Conservation (phyloP, 2,888 invertebrate species). For the Polydesmus complanatus region DNA sequence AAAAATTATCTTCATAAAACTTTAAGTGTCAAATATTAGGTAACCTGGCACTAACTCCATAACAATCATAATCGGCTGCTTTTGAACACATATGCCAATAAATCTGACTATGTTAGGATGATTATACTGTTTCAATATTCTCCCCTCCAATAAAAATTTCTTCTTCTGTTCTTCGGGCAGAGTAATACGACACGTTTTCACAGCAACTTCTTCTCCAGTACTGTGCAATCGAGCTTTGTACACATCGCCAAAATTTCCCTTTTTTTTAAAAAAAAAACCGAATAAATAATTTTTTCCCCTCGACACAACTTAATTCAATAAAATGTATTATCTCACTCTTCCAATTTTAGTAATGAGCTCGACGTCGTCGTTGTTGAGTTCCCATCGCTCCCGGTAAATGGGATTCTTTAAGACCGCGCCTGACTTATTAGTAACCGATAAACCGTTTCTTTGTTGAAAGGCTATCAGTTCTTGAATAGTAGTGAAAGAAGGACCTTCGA, state of each 20-base stretch:
- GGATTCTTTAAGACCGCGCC: constrained; percentile 76
- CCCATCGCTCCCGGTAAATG: constrained; percentile 83
- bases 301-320: no score
- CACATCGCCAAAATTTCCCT: constrained; percentile 97
- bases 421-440: constrained; percentile 81
- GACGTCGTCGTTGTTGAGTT: constrained; percentile 89
- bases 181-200: constrained; percentile 88
- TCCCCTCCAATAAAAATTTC: constrained; percentile 87
- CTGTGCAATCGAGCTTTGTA: constrained; percentile 71
- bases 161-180: constrained; percentile 84
- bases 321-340: constrained; percentile 47
- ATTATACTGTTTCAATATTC: constrained; percentile 90
- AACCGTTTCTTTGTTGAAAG: constrained; percentile 71
- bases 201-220: constrained; percentile 75
- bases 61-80: constrained; percentile 97
- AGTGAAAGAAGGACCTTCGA: constrained; percentile 86
- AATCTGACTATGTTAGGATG: constrained; percentile 92
- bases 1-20: background rate
- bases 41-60: constrained; percentile 88
- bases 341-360: constrained; percentile 84
- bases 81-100: constrained; percentile 93
- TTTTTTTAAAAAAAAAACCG: constrained; percentile 22
- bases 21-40: background rate
- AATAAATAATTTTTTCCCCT: no score
- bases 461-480: constrained; percentile 81